Evolutionary conservation across 2,797 vertebrate genomes (phyloP).

Genomic region (Halcyon badia): DNA sequence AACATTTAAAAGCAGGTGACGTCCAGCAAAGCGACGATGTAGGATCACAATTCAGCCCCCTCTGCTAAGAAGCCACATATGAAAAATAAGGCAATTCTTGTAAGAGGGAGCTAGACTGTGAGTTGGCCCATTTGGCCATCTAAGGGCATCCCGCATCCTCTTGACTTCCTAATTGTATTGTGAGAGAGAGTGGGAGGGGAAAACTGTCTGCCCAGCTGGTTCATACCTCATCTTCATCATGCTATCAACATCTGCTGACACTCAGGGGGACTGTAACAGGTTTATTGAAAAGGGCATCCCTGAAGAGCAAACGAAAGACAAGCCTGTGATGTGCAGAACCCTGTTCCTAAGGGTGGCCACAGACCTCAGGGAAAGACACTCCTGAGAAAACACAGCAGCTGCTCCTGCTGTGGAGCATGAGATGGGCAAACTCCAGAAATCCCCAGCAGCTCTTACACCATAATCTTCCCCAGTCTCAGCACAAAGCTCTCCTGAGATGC

Average conservation of each 20-base stretch:
- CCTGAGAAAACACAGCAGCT: background rate
- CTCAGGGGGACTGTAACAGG: background rate
- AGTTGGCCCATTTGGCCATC: background rate
- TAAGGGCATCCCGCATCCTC: background rate
- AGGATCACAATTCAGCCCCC: background rate
- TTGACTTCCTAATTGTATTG: background rate
- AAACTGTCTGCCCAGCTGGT: background rate
- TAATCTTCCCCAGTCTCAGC: background rate
- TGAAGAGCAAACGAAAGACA: slow-evolving; percentile 10
- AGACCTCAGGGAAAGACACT: background rate
- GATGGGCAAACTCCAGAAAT: background rate
- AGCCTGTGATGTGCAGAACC: background rate
- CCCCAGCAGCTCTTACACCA: background rate
- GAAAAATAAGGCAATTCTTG: background rate
- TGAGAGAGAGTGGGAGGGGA: background rate
- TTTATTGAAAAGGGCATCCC: slow-evolving; percentile 27
- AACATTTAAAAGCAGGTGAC: background rate
- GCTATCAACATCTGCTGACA: background rate
- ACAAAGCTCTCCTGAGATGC: background rate
- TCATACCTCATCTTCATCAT: background rate
- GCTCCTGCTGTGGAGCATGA: background rate
- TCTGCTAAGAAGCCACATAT: background rate
- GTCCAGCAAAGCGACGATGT: accelerated
- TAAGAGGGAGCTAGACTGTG: background rate
- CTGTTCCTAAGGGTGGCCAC: background rate